Conservation (phyloP, 2,797 vertebrate species). For the Peromyscus attwateri region DNA sequence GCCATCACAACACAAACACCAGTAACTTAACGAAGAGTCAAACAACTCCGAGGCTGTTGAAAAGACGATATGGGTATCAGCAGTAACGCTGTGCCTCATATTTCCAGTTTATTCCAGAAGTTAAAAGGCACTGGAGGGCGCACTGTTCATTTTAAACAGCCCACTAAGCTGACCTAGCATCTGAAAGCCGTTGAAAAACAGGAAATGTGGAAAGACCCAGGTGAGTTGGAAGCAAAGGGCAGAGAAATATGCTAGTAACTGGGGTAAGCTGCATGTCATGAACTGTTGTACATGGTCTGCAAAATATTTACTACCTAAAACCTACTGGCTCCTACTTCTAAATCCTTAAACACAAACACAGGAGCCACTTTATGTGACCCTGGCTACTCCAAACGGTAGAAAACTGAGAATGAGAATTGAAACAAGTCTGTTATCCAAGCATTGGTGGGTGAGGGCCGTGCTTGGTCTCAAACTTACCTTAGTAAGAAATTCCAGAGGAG, state of each 20-base stretch:
- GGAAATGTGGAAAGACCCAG: background rate
- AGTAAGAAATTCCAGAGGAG: background rate
- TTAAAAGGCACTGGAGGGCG: background rate
- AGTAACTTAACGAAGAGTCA: background rate
- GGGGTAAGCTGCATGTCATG: background rate
- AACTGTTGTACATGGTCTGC: background rate
- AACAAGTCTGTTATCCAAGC: background rate
- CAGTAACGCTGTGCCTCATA: background rate
- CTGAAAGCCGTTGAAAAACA: background rate
- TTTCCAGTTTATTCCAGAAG: slow-evolving; percentile 46
- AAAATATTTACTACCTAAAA: background rate
- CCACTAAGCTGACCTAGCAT: background rate
- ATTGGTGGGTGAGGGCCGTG: background rate
- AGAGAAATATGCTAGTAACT: background rate
- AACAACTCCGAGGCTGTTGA: background rate
- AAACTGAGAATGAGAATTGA: background rate
- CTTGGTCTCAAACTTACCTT: background rate
- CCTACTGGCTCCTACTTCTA: background rate
- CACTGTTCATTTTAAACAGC: background rate
- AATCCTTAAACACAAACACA: background rate
- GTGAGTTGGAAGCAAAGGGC: background rate
- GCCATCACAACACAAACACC: background rate
- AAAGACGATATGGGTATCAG: background rate
- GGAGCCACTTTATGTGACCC: background rate
- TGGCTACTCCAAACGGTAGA: background rate